phyloP scores from a whole-genome alignment of 1,140 invertebrate genomes.

The Atta colombica region DNA sequence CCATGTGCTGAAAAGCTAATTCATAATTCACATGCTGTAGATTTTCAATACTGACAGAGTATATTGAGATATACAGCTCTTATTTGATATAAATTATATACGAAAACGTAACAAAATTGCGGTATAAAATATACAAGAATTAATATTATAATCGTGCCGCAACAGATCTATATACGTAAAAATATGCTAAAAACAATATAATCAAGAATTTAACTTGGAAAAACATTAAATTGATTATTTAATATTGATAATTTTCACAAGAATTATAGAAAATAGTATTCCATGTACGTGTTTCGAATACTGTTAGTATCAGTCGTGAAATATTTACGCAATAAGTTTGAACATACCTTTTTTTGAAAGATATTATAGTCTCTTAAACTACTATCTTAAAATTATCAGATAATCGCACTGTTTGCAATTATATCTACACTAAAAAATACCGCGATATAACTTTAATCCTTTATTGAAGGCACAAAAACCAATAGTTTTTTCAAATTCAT shows the following conservation, averaged over 20 bases:
- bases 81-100: conserved; percentile 57
- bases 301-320: conserved; percentile 12
- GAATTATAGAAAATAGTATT: conserved; percentile 5
- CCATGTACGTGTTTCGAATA: not conserved
- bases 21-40: too few relatives aligned
- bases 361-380: conserved; percentile 6
- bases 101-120: conserved; percentile 43
- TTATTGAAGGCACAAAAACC: not conserved
- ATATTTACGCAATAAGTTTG: not conserved
- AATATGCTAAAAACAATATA: conserved; percentile 20
- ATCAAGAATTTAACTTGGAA: not conserved
- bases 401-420: not conserved
- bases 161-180: conserved; percentile 34
- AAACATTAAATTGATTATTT: not conserved
- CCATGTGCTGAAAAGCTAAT: too few relatives aligned
- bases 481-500: not conserved
- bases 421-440: not conserved
- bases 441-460: not conserved
- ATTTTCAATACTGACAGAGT: too few relatives aligned
- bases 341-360: conserved; percentile 1
- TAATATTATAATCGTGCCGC: conserved; percentile 16
- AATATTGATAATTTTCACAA: not conserved
- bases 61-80: not conserved
- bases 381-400: not conserved
- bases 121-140: conserved; percentile 40